Evolutionary conservation across 2,113 vertebrate genomes (phyloP).

Genomic region (Tinamus guttatus): DNA sequence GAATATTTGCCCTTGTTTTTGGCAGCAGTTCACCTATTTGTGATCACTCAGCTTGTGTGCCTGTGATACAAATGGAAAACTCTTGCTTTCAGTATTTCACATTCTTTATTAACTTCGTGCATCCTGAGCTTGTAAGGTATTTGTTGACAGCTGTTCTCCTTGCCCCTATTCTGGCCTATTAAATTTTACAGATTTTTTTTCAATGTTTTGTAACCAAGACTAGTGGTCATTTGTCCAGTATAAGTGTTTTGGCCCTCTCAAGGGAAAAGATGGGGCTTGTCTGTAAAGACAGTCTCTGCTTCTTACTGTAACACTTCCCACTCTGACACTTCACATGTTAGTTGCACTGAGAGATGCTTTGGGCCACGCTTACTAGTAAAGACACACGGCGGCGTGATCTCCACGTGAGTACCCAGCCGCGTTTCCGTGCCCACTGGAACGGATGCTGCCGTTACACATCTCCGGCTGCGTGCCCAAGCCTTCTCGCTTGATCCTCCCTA

Average conservation of each 20-base stretch:
- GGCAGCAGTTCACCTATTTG: neutral
- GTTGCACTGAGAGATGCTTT: neutral
- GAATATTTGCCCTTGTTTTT: neutral
- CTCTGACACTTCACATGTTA: neutral
- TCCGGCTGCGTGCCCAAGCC: neutral
- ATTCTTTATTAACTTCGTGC: neutral
- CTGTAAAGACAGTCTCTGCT: neutral
- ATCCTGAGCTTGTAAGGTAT: neutral
- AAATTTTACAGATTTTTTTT: neutral
- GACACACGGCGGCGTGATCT: neutral
- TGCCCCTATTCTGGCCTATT: neutral
- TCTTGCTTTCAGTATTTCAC: neutral
- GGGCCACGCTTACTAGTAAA: neutral
- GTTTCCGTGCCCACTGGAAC: neutral
- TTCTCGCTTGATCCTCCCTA: neutral
- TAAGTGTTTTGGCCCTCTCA: neutral
- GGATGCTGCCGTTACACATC: accelerated
- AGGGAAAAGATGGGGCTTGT: neutral
- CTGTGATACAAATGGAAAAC: neutral
- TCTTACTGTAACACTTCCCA: neutral
- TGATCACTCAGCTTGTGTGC: neutral
- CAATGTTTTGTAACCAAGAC: neutral
- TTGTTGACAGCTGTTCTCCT: accelerated
- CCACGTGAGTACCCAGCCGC: neutral
- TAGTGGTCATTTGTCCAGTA: neutral